Percentiles rank a stretch among this genome's conserved stretches.
Evolutionary conservation across 2,888 invertebrate species (phyloP).

Genomic region (Mimachlamys varia): DNA sequence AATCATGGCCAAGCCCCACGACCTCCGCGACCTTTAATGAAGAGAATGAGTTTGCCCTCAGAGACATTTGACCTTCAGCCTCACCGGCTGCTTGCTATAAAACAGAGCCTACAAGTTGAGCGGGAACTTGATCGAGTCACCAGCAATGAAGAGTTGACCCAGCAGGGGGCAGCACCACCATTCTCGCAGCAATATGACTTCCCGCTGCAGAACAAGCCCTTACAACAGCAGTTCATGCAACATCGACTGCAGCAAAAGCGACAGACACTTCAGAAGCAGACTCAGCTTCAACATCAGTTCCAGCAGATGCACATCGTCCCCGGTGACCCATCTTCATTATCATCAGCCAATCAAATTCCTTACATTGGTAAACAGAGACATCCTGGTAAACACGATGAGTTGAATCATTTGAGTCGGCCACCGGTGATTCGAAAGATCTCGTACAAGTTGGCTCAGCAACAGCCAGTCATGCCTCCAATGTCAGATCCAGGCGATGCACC

Average conservation of each 20-base stretch:
- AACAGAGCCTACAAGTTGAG: conserved; percentile 80
- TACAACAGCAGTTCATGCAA: conserved; percentile 92
- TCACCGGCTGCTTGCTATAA: conserved; percentile 79
- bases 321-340: conserved; percentile 75
- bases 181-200: conserved; percentile 56
- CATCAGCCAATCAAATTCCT: conserved; percentile 31
- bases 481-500: conserved; percentile 79
- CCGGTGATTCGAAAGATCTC: conserved; percentile 93
- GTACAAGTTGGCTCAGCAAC: conserved; percentile 93
- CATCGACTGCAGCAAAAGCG: conserved; percentile 93
- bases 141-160: conserved; percentile 59
- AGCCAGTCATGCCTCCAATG: conserved; percentile 90
- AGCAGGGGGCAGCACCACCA: conserved; percentile 32
- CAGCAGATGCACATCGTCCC: conserved; percentile 79
- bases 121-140: conserved; percentile 75
- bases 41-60: conserved; percentile 79
- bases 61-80: conserved; percentile 80
- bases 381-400: conserved; percentile 37
- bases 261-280: conserved; percentile 90
- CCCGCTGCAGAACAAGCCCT: conserved; percentile 67
- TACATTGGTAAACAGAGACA: conserved; percentile 3
- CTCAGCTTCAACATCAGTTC: conserved; percentile 84
- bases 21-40: conserved; percentile 74
- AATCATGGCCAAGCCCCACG: conserved; percentile 59
- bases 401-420: conserved; percentile 78